These are phyloP conservation scores for Platanista minor DNA, from an alignment of 2,113 vertebrate genomes.

Conservation along the genomic window DNA sequence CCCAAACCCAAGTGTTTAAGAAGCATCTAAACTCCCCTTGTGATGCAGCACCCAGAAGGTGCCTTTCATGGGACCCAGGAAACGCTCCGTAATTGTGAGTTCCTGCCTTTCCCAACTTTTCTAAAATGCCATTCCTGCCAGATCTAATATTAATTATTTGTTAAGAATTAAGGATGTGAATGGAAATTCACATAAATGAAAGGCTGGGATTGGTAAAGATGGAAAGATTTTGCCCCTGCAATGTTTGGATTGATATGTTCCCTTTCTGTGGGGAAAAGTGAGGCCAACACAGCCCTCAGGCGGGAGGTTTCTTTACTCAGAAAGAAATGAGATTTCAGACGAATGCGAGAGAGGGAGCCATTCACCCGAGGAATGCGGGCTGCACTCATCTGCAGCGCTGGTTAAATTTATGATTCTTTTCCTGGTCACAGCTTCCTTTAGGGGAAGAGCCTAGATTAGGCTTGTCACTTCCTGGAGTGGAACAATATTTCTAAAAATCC, in stretches of 20 bases:
- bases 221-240: background rate
- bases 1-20: background rate
- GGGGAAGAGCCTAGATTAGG: background rate
- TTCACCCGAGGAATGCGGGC: background rate
- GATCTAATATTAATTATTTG: background rate
- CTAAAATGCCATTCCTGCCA: background rate
- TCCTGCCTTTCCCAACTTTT: background rate
- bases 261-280: background rate
- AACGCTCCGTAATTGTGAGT: background rate
- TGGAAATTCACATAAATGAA: background rate
- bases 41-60: background rate
- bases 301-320: background rate
- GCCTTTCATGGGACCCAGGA: background rate
- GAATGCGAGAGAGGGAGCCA: fast-evolving
- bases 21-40: background rate
- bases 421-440: background rate
- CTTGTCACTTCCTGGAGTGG: background rate
- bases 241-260: background rate
- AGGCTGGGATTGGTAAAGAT: too few species aligned
- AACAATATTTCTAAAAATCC: background rate
- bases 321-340: background rate
- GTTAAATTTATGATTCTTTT: background rate
- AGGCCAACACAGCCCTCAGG: too few species aligned
- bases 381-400: background rate
- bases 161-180: background rate